A percentile compares a stretch with the other conserved stretches of the same genome.
These are phyloP conservation scores for Nothoprocta pentlandii DNA, from an alignment of 2,113 vertebrate species.

Conservation along the genomic window DNA sequence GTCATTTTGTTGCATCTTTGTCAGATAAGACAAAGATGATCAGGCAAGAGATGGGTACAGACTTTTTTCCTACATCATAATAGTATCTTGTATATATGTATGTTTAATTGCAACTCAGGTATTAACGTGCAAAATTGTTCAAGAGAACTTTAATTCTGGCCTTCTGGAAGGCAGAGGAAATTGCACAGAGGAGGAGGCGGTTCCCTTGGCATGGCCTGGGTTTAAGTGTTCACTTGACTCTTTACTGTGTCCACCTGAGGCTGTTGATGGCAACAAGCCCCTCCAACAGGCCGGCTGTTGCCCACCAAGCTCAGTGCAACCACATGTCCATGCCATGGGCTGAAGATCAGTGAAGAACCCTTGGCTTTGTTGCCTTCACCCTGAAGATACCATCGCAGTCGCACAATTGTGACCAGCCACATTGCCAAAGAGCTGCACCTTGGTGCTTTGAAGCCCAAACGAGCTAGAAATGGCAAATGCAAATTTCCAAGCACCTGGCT, in stretches of 20 bases:
- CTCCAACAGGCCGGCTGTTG: neutral
- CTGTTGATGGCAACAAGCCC: neutral
- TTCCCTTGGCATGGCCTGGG: neutral
- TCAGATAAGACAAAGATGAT: neutral
- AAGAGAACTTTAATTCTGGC: neutral
- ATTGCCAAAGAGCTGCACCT: neutral
- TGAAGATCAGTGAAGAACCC: neutral
- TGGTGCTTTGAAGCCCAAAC: neutral
- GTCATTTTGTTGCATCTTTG: too few relatives aligned
- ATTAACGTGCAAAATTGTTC: neutral
- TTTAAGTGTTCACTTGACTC: neutral
- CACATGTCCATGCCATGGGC: neutral
- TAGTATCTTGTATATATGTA: neutral
- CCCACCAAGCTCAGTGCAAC: neutral
- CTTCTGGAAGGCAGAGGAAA: neutral
- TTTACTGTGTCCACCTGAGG: neutral
- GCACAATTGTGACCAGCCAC: neutral
- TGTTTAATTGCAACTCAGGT: neutral
- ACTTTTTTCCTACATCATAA: neutral
- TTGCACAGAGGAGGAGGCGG: neutral
- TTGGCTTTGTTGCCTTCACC: fast-evolving
- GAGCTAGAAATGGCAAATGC: neutral
- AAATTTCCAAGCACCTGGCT: neutral
- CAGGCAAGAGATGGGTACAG: neutral
- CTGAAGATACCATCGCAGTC: neutral